Evolutionary conservation across 2,797 vertebrate species (phyloP).

Genomic region (Sarcoramphus papa): DNA sequence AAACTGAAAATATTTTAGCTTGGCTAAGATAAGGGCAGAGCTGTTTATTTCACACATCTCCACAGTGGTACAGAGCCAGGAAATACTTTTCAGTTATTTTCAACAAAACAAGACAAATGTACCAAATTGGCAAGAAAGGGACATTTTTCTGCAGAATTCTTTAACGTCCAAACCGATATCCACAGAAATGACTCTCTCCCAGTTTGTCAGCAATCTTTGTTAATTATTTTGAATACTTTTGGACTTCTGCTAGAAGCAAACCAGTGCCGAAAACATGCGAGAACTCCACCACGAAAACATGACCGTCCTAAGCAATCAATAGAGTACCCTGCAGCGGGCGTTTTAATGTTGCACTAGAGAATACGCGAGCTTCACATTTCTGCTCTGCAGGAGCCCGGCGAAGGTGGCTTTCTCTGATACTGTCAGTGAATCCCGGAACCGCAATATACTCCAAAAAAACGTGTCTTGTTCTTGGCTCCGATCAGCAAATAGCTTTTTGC

Average conservation of each 20-base stretch:
- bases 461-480: neutral
- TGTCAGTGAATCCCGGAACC: neutral
- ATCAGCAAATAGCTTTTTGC: neutral
- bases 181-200: conserved; percentile 13
- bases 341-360: fast-evolving
- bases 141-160: conserved; percentile 47
- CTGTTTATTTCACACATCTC: conserved; percentile 60
- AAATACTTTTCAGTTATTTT: conserved; percentile 51
- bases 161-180: neutral
- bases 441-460: neutral
- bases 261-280: neutral
- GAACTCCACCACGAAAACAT: neutral
- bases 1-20: conserved; percentile 46
- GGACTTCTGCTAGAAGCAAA: neutral
- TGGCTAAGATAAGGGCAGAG: conserved; percentile 47
- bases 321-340: neutral
- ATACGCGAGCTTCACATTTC: fast-evolving
- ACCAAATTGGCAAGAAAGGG: conserved; percentile 18
- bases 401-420: neutral
- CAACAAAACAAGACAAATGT: conserved; percentile 49
- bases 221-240: neutral
- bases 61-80: conserved; percentile 6
- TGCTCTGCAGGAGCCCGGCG: neutral
- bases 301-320: neutral
- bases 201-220: neutral